These are phyloP conservation scores for Acleris emargana DNA, from an alignment of 2,888 invertebrate species.

Conservation along the genomic window DNA sequence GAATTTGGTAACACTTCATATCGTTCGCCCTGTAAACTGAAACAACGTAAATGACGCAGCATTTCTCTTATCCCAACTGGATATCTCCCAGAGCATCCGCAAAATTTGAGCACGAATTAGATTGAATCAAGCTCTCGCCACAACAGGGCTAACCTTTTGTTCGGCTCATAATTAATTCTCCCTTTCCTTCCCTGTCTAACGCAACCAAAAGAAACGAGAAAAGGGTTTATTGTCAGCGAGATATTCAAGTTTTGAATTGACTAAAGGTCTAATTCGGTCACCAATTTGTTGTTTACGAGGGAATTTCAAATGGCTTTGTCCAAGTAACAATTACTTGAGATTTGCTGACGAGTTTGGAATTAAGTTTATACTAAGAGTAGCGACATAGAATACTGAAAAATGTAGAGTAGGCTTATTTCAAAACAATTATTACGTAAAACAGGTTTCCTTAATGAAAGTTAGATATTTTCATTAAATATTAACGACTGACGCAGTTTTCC, in stretches of 20 bases:
- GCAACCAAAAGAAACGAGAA: constrained; percentile 2
- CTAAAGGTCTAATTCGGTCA: constrained; percentile 28
- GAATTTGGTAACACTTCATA: too few species aligned
- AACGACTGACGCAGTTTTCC: too few species aligned
- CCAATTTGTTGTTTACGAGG: constrained; percentile 19
- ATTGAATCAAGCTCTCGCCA: constrained; percentile 30
- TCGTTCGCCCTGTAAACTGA: too few species aligned
- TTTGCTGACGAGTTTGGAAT: constrained; percentile 16
- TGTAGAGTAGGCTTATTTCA: too few species aligned
- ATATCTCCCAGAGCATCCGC: constrained; percentile 16
- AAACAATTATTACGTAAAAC: too few species aligned
- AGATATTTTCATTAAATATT: too few species aligned
- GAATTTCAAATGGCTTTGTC: constrained; percentile 28
- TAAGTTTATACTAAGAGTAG: background rate
- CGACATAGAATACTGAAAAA: too few species aligned
- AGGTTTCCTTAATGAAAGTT: too few species aligned
- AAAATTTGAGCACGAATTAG: constrained; percentile 30
- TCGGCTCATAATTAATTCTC: constrained; percentile 28
- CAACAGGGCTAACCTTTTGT: constrained; percentile 27
- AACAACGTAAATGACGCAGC: constrained; percentile 13
- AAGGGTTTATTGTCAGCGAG: constrained; percentile 9
- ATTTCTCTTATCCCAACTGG: constrained; percentile 7
- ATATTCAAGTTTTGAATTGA: constrained; percentile 23
- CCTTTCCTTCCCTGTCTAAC: constrained; percentile 8
- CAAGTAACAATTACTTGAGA: constrained; percentile 9